phyloP scores from a whole-genome alignment of 2,888 invertebrate species.

The Melanostoma scalare region DNA sequence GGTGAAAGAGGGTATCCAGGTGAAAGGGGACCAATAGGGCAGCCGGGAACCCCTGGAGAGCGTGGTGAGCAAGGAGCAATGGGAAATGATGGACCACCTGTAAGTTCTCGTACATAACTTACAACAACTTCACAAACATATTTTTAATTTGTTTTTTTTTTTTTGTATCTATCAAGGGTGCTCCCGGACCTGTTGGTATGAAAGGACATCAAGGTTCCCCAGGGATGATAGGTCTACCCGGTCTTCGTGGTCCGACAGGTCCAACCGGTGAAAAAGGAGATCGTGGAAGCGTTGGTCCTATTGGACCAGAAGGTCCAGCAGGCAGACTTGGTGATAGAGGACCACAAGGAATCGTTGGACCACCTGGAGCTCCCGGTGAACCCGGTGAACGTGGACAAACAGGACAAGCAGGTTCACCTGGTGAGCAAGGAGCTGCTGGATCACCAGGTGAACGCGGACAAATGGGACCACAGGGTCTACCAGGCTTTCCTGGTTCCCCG shows the following conservation, averaged over 20 bases:
- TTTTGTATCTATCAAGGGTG: slow-evolving; percentile 78
- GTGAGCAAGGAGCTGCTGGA: slow-evolving; percentile 89
- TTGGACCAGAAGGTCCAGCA: slow-evolving; percentile 88
- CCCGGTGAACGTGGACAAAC: slow-evolving; percentile 91
- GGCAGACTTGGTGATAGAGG: slow-evolving; percentile 90
- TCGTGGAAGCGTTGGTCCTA: slow-evolving; percentile 85
- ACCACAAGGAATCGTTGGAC: slow-evolving; percentile 88
- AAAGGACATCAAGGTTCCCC: slow-evolving; percentile 90
- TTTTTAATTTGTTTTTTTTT: too few species aligned
- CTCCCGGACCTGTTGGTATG: slow-evolving; percentile 86
- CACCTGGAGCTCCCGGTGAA: slow-evolving; percentile 90
- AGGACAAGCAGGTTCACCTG: slow-evolving; percentile 87
- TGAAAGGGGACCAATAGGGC: slow-evolving; percentile 88
- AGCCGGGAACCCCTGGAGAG: slow-evolving; percentile 82
- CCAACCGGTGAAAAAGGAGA: slow-evolving; percentile 86
- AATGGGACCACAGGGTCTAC: slow-evolving; percentile 87
- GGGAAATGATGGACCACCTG: slow-evolving; percentile 85
- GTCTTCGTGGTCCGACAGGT: slow-evolving; percentile 87
- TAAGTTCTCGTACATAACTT: slow-evolving; percentile 79
- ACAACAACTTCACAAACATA: too few species aligned
- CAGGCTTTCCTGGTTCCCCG: slow-evolving; percentile 87
- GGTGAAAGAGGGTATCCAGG: slow-evolving; percentile 89
- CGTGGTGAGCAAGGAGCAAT: slow-evolving; percentile 83
- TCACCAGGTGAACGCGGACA: slow-evolving; percentile 89
- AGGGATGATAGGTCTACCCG: slow-evolving; percentile 91